These are phyloP conservation scores for Loripinus fragilis DNA, from an alignment of 2,888 invertebrate species.

Conservation along the genomic window DNA sequence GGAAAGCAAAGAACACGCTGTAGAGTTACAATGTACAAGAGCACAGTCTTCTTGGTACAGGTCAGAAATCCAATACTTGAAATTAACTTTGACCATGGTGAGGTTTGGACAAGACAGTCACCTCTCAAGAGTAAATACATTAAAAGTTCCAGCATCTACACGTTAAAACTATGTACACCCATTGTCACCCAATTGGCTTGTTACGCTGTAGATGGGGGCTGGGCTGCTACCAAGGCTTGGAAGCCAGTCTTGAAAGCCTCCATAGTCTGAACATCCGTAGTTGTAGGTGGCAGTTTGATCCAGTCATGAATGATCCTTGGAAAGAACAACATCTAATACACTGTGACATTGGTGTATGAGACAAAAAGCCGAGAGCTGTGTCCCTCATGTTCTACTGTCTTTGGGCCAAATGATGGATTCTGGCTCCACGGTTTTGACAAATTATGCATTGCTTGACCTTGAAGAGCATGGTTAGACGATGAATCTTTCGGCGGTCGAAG, in stretches of 20 bases:
- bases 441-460: neutral
- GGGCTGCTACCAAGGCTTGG: neutral
- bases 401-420: no score
- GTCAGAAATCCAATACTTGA: neutral
- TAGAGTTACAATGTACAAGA: no score
- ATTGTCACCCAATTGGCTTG: no score
- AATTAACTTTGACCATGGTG: neutral
- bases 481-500: conserved; percentile 26
- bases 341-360: conserved; percentile 12
- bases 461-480: no score
- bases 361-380: neutral
- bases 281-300: conserved; percentile 17
- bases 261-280: neutral
- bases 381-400: conserved; percentile 11
- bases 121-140: neutral
- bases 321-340: conserved; percentile 11
- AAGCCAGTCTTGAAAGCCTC: neutral
- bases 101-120: no score
- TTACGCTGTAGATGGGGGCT: neutral
- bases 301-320: conserved; percentile 28
- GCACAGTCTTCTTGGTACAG: neutral
- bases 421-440: neutral
- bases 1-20: no score
- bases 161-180: neutral
- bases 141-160: neutral